phyloP scores from a whole-genome alignment of 2,113 vertebrate genomes.

The Tragelaphus scriptus region DNA sequence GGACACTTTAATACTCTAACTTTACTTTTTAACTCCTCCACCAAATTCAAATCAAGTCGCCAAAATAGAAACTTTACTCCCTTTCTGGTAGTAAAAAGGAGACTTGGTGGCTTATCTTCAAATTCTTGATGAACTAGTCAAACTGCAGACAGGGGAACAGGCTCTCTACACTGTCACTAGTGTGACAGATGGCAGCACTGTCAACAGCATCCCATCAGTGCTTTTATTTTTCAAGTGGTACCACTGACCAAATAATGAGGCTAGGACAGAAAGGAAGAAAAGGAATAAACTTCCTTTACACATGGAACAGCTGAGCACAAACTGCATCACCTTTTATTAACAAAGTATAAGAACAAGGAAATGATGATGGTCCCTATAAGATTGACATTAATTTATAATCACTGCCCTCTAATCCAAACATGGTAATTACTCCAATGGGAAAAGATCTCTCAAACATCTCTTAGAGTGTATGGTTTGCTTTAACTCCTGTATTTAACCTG shows the following conservation, averaged over 20 bases:
- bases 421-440: neutral
- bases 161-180: neutral
- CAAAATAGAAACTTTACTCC: constrained; percentile 4
- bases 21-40: neutral
- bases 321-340: constrained; percentile 8
- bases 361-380: neutral
- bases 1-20: neutral
- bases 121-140: neutral
- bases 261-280: neutral
- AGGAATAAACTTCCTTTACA: neutral
- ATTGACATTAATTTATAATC: neutral
- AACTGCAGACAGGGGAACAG: neutral
- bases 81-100: neutral
- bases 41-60: constrained; percentile 33
- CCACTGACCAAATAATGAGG: constrained; percentile 10
- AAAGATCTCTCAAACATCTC: constrained; percentile 2
- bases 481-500: neutral
- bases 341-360: neutral
- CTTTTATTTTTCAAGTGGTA: constrained; percentile 19
- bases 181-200: neutral
- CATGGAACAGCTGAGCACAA: constrained; percentile 12
- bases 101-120: neutral
- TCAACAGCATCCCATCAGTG: neutral
- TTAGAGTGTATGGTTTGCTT: neutral
- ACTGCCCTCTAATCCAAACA: constrained; percentile 9